Conservation (phyloP, 2,888 invertebrate species). For the Dynastes grantii region DNA sequence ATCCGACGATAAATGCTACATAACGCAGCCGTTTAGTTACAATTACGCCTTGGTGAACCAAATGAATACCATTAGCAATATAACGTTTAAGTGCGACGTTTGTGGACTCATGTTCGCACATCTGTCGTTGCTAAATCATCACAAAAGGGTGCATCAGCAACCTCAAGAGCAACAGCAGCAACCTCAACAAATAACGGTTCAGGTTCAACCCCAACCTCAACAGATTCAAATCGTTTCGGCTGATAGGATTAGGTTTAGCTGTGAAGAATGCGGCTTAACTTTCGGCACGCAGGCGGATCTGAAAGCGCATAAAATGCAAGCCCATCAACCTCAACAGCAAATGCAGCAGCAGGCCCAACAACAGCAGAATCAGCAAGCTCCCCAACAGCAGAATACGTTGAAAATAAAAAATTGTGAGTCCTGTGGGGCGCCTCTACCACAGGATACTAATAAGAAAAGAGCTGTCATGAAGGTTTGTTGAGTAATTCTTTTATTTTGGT, state of each 20-base stretch:
- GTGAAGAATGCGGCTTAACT: conserved; percentile 70
- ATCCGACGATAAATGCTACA: conserved; percentile 82
- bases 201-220: conserved; percentile 69
- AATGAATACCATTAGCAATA: conserved; percentile 87
- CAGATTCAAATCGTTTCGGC: conserved; percentile 77
- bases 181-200: conserved; percentile 65
- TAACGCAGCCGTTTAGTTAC: conserved; percentile 83
- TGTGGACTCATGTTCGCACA: conserved; percentile 91
- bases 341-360: conserved; percentile 61
- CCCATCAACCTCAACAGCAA: conserved; percentile 63
- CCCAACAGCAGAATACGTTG: conserved; percentile 65
- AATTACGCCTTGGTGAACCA: conserved; percentile 89
- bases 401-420: conserved; percentile 70
- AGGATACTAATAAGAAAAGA: conserved; percentile 69
- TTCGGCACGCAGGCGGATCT: conserved; percentile 68
- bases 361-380: conserved; percentile 65
- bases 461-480: conserved; percentile 67
- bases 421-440: conserved; percentile 69
- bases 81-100: conserved; percentile 91
- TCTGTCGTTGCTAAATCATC: conserved; percentile 86
- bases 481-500: not conserved
- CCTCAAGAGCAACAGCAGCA: conserved; percentile 62
- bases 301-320: conserved; percentile 70
- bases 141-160: conserved; percentile 84
- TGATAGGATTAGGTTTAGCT: conserved; percentile 69